Percentiles rank a stretch among this genome's conserved stretches.
Conservation (phyloP, 2,113 vertebrate genomes). For the Mugil cephalus region DNA sequence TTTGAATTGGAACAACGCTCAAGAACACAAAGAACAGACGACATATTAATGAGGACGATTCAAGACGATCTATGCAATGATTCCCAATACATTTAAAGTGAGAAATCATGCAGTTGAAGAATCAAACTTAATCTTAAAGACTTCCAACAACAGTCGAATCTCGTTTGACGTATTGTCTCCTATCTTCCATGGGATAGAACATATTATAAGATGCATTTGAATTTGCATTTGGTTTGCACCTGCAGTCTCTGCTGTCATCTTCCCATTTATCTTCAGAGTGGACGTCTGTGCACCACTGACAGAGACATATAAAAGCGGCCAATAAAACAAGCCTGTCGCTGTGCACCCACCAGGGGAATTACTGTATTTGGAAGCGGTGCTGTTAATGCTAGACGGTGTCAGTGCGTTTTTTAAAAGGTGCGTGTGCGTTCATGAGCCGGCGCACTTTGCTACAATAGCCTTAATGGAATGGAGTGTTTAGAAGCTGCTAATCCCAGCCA, state of each 20-base stretch:
- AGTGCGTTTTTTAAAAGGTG: conserved; percentile 27
- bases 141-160: too few species aligned
- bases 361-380: conserved; percentile 26
- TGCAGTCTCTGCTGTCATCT: conserved; percentile 1
- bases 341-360: conserved; percentile 1
- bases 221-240: conserved; percentile 3
- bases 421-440: conserved; percentile 6
- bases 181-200: neutral
- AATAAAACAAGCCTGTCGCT: conserved; percentile 32
- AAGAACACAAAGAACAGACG: too few species aligned
- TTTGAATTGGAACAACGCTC: too few species aligned
- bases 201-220: conserved; percentile 4
- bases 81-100: too few species aligned
- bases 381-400: conserved; percentile 1
- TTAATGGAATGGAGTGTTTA: conserved; percentile 59
- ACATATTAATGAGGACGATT: too few species aligned
- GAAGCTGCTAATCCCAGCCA: conserved; percentile 61
- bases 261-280: conserved; percentile 20
- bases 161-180: neutral
- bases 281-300: conserved; percentile 29
- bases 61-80: too few species aligned
- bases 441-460: conserved; percentile 39
- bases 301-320: conserved; percentile 28
- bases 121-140: too few species aligned
- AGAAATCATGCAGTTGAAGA: too few species aligned